Base-by-base conservation (phyloP, 2,113 vertebrate species). In the Potamarius usumacintae region DNA sequence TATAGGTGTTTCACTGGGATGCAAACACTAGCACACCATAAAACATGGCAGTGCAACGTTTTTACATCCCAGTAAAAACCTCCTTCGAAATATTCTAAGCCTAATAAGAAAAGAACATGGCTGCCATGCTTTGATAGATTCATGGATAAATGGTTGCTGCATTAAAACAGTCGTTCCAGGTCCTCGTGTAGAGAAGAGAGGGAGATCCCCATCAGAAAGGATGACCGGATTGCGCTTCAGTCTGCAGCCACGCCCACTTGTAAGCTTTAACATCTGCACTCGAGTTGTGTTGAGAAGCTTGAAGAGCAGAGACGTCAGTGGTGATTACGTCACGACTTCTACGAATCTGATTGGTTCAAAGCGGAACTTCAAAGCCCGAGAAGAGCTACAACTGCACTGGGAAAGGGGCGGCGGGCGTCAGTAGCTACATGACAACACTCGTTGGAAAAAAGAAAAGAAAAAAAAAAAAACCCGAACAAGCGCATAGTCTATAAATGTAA, bases 291-390 rank as follows among this genome's bases (percentile, higher is more conserved):
- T 42, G 85, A 80, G 63, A 53, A 89, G 81, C 63, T 71, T 63
- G 18, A 83, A 53, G 55, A 60, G 79, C 79, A 60, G 79, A 60
- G 69, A 88, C 84, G 71, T 90, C 86, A 82, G 7, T 25, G 53
- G 85, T 1, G 82, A 77, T 85, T 89, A 90, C 89, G 7, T 90
- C 88, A 86, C 50, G 30, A 25, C 86, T 92, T 89, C 93, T 93
- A 92, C 91, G 18, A 77, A 84, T 93, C 90, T 94, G 96, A 99
- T 98, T 99, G 97, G 98, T 93, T 95, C 93, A 78, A 22, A 93
- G n/a, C 94, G 95, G 95, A 94, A 96, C 97, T 97, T 99, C 97
- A 98, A 98, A 99, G 97, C 94, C 94, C 55, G 92, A 92, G 94
- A 95, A 95, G 96, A 96, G 94, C 95, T 96, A 96, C 95, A 96